These are phyloP conservation scores for Callocephalon fimbriatum DNA, from an alignment of 2,113 vertebrate species.

Conservation along the genomic window DNA sequence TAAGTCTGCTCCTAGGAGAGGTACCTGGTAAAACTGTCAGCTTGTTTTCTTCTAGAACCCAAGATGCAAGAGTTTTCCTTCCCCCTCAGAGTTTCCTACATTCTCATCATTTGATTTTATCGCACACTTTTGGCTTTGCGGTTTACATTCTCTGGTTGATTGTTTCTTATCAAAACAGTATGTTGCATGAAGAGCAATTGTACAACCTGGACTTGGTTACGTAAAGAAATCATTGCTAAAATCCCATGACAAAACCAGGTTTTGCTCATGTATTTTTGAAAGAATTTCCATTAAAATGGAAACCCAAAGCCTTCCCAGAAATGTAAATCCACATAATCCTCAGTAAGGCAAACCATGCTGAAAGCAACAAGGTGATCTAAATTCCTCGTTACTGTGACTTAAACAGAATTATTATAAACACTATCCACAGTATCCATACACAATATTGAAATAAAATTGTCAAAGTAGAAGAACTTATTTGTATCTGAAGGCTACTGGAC, in stretches of 20 bases:
- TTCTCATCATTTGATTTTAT: not conserved
- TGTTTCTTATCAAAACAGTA: slow-evolving; percentile 10
- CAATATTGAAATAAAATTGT: not conserved
- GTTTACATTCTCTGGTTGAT: not conserved
- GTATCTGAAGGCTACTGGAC: not conserved
- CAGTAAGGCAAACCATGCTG: not conserved
- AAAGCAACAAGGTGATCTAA: not conserved
- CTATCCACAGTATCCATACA: not conserved
- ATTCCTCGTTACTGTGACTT: not conserved
- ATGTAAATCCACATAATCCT: not conserved
- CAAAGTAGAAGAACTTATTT: not conserved
- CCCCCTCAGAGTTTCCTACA: not conserved
- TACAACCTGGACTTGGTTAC: not conserved
- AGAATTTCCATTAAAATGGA: not conserved
- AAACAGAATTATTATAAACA: not conserved
- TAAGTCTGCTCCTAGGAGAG: not conserved
- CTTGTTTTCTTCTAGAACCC: not conserved
- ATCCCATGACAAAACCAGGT: not conserved
- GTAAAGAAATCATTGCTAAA: slow-evolving; percentile 13
- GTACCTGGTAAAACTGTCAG: not conserved
- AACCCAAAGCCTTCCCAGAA: not conserved
- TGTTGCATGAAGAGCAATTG: not conserved
- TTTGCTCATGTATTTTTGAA: not conserved
- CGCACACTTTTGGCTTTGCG: not conserved
- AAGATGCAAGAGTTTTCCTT: not conserved